These are phyloP conservation scores for Alcedo atthis DNA, from an alignment of 2,797 vertebrate genomes.

Conservation along the genomic window DNA sequence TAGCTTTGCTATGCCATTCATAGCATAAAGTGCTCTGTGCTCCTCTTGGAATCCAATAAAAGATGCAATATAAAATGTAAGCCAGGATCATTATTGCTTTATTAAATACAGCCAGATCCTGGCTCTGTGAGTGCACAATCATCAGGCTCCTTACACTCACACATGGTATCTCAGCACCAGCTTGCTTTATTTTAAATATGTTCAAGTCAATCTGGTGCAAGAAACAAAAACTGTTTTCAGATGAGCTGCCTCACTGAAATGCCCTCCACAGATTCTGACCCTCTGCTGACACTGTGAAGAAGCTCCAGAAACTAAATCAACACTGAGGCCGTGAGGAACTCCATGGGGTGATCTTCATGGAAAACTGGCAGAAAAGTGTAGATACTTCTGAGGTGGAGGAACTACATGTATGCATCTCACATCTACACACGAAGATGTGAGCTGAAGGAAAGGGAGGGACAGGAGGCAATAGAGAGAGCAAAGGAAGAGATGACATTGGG, in stretches of 20 bases:
- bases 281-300: background rate
- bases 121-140: background rate
- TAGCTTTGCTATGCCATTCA: slow-evolving; percentile 56
- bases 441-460: background rate
- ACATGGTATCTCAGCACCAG: slow-evolving; percentile 2
- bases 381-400: background rate
- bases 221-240: slow-evolving; percentile 35
- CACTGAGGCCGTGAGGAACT: background rate
- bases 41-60: slow-evolving; percentile 53
- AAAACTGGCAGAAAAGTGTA: background rate
- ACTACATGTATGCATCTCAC: background rate
- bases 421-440: background rate
- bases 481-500: background rate
- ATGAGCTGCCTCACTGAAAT: background rate
- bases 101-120: slow-evolving; percentile 59
- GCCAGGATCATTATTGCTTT: slow-evolving; percentile 55
- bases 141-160: background rate
- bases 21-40: slow-evolving; percentile 34
- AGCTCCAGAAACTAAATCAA: background rate
- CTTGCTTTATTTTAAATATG: slow-evolving; percentile 40
- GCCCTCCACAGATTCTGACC: slow-evolving; percentile 7
- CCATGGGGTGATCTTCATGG: accelerated
- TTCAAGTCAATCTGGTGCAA: slow-evolving; percentile 35
- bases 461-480: background rate
- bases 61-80: slow-evolving; percentile 53